Percentiles rank a stretch among this genome's conserved stretches.
phyloP scores from a whole-genome alignment of 2,113 vertebrate species.

The Hirundichthys speculiger region DNA sequence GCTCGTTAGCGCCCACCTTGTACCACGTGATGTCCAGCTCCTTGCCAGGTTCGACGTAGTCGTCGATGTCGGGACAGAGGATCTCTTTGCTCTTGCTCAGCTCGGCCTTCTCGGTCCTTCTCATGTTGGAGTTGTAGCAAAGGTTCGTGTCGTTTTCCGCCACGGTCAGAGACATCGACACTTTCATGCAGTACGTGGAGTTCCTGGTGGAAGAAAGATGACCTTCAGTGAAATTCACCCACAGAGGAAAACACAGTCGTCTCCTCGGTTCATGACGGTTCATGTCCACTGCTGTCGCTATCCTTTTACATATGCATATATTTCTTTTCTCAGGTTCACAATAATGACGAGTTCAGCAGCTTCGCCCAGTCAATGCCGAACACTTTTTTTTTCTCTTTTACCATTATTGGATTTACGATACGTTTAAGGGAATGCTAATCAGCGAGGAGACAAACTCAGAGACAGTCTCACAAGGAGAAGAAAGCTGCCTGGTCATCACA shows the following conservation, averaged over 20 bases:
- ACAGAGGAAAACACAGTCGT: no score
- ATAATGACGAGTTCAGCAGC: constrained; percentile 66
- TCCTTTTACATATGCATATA: no score
- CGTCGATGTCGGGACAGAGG: constrained; percentile 94
- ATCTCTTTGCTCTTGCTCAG: constrained; percentile 98
- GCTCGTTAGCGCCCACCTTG: constrained; percentile 84
- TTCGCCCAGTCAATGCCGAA: constrained; percentile 69
- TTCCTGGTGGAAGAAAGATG: constrained; percentile 86
- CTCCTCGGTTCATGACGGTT: no score
- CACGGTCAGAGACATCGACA: constrained; percentile 96
- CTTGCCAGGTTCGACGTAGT: constrained; percentile 91
- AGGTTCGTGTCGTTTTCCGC: constrained; percentile 96
- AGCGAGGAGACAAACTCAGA: constrained; percentile 48
- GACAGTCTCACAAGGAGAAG: constrained; percentile 26
- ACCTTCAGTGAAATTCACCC: no score
- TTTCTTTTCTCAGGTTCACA: no score
- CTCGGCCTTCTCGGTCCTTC: constrained; percentile 94
- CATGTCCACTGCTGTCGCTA: no score
- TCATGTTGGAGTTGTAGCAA: constrained; percentile 98
- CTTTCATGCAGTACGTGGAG: constrained; percentile 99
- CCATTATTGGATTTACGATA: constrained; percentile 61
- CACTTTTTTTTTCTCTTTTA: no score
- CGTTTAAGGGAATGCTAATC: constrained; percentile 63
- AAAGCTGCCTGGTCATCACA: constrained; percentile 66
- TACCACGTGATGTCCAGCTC: constrained; percentile 95